These are phyloP conservation scores for Ostrea denselamellosa DNA, from an alignment of 1,140 invertebrate species.

Conservation along the genomic window DNA sequence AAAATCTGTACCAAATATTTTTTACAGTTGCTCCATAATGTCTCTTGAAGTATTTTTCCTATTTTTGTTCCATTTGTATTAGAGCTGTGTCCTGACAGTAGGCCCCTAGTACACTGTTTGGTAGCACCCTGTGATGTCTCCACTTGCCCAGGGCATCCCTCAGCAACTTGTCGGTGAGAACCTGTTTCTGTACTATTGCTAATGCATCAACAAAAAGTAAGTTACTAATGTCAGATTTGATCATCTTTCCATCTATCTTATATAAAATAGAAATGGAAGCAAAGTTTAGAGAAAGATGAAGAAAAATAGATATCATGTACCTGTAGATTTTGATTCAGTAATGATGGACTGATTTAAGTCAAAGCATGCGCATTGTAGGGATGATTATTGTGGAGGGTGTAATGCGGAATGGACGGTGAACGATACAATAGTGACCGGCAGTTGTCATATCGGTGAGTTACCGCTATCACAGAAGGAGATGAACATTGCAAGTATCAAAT, in stretches of 20 bases:
- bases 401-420: not conserved
- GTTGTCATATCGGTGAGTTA: not conserved
- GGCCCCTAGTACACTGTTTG: not conserved
- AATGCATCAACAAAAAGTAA: too few species aligned
- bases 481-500: not conserved
- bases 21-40: not conserved
- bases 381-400: constrained; percentile 21
- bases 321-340: not conserved
- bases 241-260: not conserved
- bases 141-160: not conserved
- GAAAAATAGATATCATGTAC: not conserved
- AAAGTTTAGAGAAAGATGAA: not conserved
- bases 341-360: not conserved
- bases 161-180: not conserved
- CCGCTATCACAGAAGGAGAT: not conserved
- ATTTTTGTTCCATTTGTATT: not conserved
- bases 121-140: constrained; percentile 7
- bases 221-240: too few species aligned
- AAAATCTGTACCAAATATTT: too few species aligned
- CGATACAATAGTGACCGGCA: not conserved
- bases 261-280: not conserved
- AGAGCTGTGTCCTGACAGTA: not conserved
- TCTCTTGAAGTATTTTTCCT: not conserved
- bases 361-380: not conserved
- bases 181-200: not conserved